phyloP scores from a whole-genome alignment of 1,140 invertebrate species.

The Drosophila subobscura region DNA sequence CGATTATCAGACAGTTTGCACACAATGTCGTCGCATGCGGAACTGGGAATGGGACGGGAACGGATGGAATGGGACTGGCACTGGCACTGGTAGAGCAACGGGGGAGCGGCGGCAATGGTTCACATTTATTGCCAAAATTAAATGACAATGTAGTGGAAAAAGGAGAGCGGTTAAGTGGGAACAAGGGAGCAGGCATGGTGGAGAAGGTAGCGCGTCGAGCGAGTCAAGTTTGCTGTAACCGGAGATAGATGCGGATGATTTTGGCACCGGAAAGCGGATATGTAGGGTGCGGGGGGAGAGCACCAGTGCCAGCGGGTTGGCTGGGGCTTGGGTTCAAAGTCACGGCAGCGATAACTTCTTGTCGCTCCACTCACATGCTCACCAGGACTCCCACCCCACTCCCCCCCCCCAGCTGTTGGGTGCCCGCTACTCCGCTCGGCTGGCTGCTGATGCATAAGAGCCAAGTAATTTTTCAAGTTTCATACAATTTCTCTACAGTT shows the following conservation, averaged over 20 bases:
- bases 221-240: constrained; percentile 57
- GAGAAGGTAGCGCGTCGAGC: neutral
- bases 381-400: too few relatives aligned
- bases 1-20: constrained; percentile 82
- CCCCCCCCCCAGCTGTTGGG: too few relatives aligned
- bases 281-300: neutral
- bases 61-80: too few relatives aligned
- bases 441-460: constrained; percentile 5
- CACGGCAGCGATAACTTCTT: constrained; percentile 29
- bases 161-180: constrained; percentile 13
- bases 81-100: too few relatives aligned
- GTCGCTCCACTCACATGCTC: constrained; percentile 21
- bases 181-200: neutral
- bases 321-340: neutral
- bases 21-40: constrained; percentile 65
- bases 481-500: constrained; percentile 42
- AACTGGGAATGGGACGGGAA: neutral
- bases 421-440: too few relatives aligned
- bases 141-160: constrained; percentile 78
- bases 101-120: constrained; percentile 24
- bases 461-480: constrained; percentile 76
- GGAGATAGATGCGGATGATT: constrained; percentile 62
- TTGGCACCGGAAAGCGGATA: constrained; percentile 10
- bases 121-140: constrained; percentile 82
- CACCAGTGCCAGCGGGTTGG: neutral